phyloP scores from a whole-genome alignment of 2,888 invertebrate species.

The Campaea margaritaria region DNA sequence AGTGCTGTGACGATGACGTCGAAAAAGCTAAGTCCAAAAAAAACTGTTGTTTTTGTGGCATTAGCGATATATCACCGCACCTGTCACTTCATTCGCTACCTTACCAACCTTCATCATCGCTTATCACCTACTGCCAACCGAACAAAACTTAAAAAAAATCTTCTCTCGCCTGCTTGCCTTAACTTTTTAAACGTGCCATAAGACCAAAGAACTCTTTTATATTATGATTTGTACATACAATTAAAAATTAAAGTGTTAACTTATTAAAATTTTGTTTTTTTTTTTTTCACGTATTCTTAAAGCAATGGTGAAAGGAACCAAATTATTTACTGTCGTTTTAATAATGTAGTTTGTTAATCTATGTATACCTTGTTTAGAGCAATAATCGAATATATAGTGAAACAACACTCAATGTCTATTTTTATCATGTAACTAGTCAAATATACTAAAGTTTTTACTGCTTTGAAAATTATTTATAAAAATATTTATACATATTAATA shows the following conservation, averaged over 20 bases:
- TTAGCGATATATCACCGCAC: constrained; percentile 74
- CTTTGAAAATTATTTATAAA: constrained; percentile 58
- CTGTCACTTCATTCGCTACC: constrained; percentile 75
- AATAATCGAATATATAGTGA: constrained; percentile 75
- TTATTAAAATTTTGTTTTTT: constrained; percentile 53
- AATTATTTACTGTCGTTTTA: constrained; percentile 53
- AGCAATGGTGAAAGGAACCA: constrained; percentile 60
- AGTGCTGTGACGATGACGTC: constrained; percentile 76
- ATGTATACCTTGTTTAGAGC: constrained; percentile 75
- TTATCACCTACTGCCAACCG: constrained; percentile 61
- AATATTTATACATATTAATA: constrained; percentile 29
- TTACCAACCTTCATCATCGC: constrained; percentile 73
- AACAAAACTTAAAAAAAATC: constrained; percentile 48
- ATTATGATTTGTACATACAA: constrained; percentile 68
- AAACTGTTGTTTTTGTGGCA: constrained; percentile 74
- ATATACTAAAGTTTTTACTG: constrained; percentile 66
- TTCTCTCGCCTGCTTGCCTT: constrained; percentile 62
- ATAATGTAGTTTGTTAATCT: constrained; percentile 35
- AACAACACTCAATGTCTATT: constrained; percentile 76
- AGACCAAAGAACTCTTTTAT: constrained; percentile 63
- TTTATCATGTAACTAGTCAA: constrained; percentile 63
- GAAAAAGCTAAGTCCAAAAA: constrained; percentile 79
- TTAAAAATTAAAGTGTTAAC: constrained; percentile 43
- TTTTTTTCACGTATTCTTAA: constrained; percentile 45
- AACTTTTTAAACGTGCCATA: constrained; percentile 39